These are phyloP conservation scores for Tuta absoluta DNA, from an alignment of 2,888 invertebrate genomes.

Conservation along the genomic window DNA sequence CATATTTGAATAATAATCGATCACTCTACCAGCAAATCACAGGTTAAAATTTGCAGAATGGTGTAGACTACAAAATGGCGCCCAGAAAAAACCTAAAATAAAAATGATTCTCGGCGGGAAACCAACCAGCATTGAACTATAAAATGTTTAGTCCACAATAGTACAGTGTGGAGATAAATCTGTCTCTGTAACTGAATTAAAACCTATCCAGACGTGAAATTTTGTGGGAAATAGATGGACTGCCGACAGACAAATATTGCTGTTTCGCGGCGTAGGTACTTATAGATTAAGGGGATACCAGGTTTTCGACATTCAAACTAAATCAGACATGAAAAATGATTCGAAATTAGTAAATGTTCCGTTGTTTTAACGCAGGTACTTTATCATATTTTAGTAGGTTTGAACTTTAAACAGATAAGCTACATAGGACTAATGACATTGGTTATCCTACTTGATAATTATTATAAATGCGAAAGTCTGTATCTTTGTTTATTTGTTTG, in stretches of 20 bases:
- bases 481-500: no score
- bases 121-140: constrained; percentile 56
- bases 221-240: constrained; percentile 51
- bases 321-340: background rate
- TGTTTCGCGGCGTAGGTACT: constrained; percentile 47
- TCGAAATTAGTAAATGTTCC: background rate
- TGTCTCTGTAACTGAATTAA: constrained; percentile 59
- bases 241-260: constrained; percentile 58
- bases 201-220: constrained; percentile 56
- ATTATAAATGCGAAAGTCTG: no score
- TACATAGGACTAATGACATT: no score
- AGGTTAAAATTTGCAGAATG: constrained; percentile 17
- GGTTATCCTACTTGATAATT: no score
- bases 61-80: constrained; percentile 18
- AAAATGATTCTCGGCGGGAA: constrained; percentile 39
- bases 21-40: background rate
- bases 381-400: background rate
- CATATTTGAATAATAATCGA: background rate
- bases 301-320: constrained; percentile 21
- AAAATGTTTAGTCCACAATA: constrained; percentile 66
- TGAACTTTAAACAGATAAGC: no score
- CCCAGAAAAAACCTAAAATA: constrained; percentile 23
- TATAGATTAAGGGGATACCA: constrained; percentile 43
- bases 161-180: constrained; percentile 59
- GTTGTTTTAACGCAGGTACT: background rate